Base-by-base conservation (phyloP, 2,113 vertebrate species). In the Ophiodon elongatus region DNA sequence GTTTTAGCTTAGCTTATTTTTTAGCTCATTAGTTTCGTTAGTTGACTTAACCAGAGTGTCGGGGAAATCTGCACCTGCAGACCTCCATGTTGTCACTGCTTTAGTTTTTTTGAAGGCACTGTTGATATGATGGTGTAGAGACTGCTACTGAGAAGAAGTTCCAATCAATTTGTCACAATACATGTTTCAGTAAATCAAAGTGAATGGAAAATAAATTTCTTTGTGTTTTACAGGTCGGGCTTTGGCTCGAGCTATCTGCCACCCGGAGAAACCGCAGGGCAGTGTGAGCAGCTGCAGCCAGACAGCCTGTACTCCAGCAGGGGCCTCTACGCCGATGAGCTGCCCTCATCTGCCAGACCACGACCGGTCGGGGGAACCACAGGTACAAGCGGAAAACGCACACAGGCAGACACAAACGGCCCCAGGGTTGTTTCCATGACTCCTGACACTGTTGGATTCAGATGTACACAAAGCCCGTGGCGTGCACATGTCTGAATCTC, bases 311-410 rank as follows among this genome's bases (percentile, higher is more conserved):
- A 96, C 88, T 91, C 96, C 82, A 94, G 96, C 91, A 96, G 97
- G 91, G 96, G 94, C 56, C 92, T 96, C 2, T 97, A 97, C 90
- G 33, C 95, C 0, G 98, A 98, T 19, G 98, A 99, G 79, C 81
- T 95, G 75, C 96, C 96, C 0, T 96, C 97, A 0, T 97, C 97
- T 73, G 98, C 96, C 83, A 94, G 98, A 64, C 98, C 98, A 2
- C 95, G 98, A 19, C 97, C 98, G 9, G 97, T 99, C 4, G 98
- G 98, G 82, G 96, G 97, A 85, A 96, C 96, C 63, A 94, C 98
- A 97, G 98, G 98, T 99, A 96, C 50, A 14, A 10, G 3, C 15
- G n/a, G 27, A 66, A 33, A 45, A 6, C 1, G 23, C 50, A 29
- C n/a, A 43, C 21, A 25, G 14, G 57, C 19, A 27, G 11, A 25